A percentile compares a stretch with the other conserved stretches of the same genome.
Evolutionary conservation across 2,797 vertebrate species (phyloP).

Genomic region (Halcyon badia): DNA sequence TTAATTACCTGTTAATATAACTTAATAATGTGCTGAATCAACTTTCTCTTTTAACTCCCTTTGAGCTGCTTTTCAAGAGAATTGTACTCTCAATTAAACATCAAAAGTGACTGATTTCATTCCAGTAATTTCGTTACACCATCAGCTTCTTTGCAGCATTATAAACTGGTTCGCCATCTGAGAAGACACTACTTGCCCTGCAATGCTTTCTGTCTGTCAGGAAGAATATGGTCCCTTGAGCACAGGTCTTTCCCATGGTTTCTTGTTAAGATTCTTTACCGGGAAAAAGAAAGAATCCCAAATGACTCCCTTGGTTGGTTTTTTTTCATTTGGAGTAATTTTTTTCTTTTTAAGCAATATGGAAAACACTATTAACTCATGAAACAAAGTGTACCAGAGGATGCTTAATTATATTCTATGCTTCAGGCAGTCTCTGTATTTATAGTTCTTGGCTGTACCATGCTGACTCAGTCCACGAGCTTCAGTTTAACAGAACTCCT

Average conservation of each 20-base stretch:
- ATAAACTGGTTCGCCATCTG: not conserved
- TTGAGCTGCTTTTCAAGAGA: slow-evolving; percentile 1
- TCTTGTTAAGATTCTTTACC: not conserved
- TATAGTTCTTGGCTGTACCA: not conserved
- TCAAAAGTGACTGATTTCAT: slow-evolving; percentile 1
- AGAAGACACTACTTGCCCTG: not conserved
- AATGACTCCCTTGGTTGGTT: not conserved
- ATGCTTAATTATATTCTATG: slow-evolving; percentile 34
- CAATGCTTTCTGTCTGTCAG: not conserved
- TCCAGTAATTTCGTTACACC: not conserved
- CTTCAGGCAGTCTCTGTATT: slow-evolving; percentile 14
- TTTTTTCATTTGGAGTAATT: not conserved
- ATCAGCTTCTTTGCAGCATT: not conserved
- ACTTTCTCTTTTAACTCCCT: not conserved
- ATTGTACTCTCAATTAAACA: not conserved
- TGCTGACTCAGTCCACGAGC: not conserved
- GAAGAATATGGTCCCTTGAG: not conserved
- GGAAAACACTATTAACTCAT: slow-evolving; percentile 17
- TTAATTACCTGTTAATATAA: not conserved
- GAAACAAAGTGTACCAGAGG: not conserved
- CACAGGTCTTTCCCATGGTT: not conserved
- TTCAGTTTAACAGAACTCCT: slow-evolving; percentile 47
- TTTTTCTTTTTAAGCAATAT: slow-evolving; percentile 14
- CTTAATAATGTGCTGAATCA: not conserved
- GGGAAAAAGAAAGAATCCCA: not conserved